Evolutionary conservation across 1,140 invertebrate genomes (phyloP), one percentile per base, ranked within the genome.

Genomic region (Charaxes varanes): DNA sequence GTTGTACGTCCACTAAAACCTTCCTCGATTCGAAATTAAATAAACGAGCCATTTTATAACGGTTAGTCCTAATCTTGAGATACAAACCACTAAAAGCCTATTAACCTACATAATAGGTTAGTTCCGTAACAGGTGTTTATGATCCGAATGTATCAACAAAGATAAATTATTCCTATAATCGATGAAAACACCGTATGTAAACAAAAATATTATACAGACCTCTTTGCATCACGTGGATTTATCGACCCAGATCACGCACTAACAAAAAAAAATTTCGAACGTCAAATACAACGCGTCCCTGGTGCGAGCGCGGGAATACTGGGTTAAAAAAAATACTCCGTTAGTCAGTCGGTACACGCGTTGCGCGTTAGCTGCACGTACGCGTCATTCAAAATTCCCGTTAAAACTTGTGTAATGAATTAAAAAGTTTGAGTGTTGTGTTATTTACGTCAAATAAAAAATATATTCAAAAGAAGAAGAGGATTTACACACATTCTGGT

Each of bases 291-390:
- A 48, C 53, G 52, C 60, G 53, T 47, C 43, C 43, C 59, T 32
- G 32, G 34, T 38, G 53, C 45, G 34, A 47, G 41, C 56, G 56
- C 52, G 60, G 50, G 52, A 62, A 62, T 46, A 59, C 60, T 62
- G 30, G 18, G 17, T 33, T 46, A 53, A 50, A 62, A 51, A 41
- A 42, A 54, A 46, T 33, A 42, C 28, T 21, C 34, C 17, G 18
- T n/a, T n/a, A 41, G 11, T 22, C 51, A 58, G 55, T 52, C 28
- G 31, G 46, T 41, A 46, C n/a, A 35, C 37, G 36, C 46, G 37
- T 30, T 41, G 52, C 52, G 55, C 49, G 41, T 26, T 35, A 40
- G 4, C 11, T 13, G 19, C 35, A 53, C 44, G 40, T 47, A 40
- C 35, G 34, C 31, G 21, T 33, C 24, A 31, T 32, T 36, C 33